phyloP scores from a whole-genome alignment of 2,888 invertebrate genomes.

The Nymphalis urticae region DNA sequence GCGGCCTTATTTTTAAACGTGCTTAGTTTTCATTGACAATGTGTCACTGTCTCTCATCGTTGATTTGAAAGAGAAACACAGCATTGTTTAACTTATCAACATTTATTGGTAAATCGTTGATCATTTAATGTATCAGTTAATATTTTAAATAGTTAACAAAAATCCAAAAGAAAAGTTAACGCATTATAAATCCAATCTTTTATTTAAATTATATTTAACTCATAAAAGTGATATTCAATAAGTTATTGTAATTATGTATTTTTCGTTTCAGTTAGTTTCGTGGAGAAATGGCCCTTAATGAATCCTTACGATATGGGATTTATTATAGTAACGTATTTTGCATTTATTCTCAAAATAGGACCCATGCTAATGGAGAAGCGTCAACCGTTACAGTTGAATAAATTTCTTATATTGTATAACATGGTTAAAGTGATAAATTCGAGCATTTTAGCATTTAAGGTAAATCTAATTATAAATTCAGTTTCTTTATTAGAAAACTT shows the following conservation, averaged over 20 bases:
- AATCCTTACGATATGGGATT: conserved; percentile 81
- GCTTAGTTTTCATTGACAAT: too few relatives aligned
- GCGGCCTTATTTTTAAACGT: too few relatives aligned
- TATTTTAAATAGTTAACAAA: too few relatives aligned
- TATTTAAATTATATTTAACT: too few relatives aligned
- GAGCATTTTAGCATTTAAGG: conserved; percentile 75
- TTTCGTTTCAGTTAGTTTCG: conserved; percentile 80
- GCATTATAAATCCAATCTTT: too few relatives aligned
- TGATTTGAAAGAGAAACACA: too few relatives aligned
- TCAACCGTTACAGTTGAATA: conserved; percentile 81
- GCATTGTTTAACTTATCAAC: too few relatives aligned
- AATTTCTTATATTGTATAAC: conserved; percentile 84
- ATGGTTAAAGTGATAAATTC: conserved; percentile 83
- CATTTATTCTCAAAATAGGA: conserved; percentile 84
- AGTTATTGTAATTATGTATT: neutral
- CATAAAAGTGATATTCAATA: neutral
- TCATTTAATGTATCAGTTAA: too few relatives aligned
- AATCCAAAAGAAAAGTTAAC: too few relatives aligned
- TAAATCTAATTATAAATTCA: conserved; percentile 45
- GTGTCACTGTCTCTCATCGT: too few relatives aligned
- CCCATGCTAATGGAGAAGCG: conserved; percentile 85
- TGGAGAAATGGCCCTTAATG: conserved; percentile 86
- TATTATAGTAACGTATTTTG: conserved; percentile 82
- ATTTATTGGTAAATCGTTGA: too few relatives aligned
- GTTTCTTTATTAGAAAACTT: too few relatives aligned